Evolutionary conservation across 2,797 vertebrate species (phyloP).

Genomic region (Brotula barbata): DNA sequence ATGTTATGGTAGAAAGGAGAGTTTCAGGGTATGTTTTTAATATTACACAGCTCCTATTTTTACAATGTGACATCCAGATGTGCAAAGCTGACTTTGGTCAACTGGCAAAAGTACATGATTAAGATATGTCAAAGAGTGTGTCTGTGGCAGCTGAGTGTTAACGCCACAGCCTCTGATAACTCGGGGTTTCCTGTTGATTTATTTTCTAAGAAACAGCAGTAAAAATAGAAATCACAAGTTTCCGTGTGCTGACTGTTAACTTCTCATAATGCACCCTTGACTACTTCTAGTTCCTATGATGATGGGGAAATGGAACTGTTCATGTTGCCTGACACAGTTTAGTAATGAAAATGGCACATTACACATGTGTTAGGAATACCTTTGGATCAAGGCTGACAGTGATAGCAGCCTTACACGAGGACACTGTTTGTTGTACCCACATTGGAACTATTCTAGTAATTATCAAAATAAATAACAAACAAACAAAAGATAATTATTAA

Average conservation of each 20-base stretch:
- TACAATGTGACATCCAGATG: not conserved
- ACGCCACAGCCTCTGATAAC: no score
- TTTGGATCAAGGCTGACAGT: no score
- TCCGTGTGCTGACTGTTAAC: not conserved
- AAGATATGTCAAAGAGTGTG: no score
- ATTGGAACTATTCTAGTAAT: no score
- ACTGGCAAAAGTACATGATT: no score
- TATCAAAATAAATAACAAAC: no score
- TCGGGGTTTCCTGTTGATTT: no score
- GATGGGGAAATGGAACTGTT: not conserved
- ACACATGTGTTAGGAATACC: no score
- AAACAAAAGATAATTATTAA: no score
- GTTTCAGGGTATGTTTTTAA: not conserved
- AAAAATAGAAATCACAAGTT: rapidly evolving
- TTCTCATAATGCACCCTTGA: not conserved
- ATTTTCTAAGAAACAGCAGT: not conserved
- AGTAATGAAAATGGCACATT: not conserved
- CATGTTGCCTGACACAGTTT: not conserved
- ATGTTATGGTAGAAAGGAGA: not conserved
- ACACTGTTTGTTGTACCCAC: no score
- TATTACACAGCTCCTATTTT: not conserved
- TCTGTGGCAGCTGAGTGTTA: no score
- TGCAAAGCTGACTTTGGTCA: not conserved
- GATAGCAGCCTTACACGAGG: no score
- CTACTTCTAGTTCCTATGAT: not conserved